A percentile compares a stretch with the other conserved stretches of the same genome.
Conservation (phyloP, 1,140 invertebrate genomes). For the Drosophila murphyi region DNA sequence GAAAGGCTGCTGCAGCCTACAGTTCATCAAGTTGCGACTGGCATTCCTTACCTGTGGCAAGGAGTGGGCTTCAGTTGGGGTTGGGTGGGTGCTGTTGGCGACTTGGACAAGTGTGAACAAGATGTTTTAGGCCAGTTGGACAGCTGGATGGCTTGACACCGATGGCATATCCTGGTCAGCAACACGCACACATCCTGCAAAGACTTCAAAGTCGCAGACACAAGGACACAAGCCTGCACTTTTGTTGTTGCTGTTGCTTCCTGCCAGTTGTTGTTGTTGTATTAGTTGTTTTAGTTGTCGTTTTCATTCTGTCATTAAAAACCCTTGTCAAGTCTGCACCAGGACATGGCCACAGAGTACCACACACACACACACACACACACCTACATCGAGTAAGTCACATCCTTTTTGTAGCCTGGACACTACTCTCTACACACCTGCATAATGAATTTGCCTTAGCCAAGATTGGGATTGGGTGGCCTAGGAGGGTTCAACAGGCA, state of each 20-base stretch:
- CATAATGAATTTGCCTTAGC: conserved; percentile 72
- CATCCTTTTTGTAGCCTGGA: conserved; percentile 43
- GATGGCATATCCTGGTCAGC: conserved; percentile 63
- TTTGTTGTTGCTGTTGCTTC: conserved; percentile 28
- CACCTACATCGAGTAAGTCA: conserved; percentile 23
- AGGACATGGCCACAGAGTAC: conserved; percentile 46
- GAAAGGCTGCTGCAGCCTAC: background rate
- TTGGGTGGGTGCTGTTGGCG: conserved; percentile 44
- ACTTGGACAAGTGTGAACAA: conserved; percentile 81
- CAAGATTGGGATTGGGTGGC: background rate
- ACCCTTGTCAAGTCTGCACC: conserved; percentile 76
- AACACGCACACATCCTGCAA: conserved; percentile 36
- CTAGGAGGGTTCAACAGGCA: conserved; percentile 25
- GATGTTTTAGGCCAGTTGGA: conserved; percentile 77
- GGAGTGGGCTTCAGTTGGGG: conserved; percentile 20
- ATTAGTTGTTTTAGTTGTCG: conserved; percentile 68
- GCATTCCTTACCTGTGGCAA: conserved; percentile 16
- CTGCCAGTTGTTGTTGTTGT: conserved; percentile 17
- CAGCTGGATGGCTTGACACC: conserved; percentile 73
- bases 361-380: conserved; percentile 23
- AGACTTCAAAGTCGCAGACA: conserved; percentile 72
- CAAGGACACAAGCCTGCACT: conserved; percentile 45
- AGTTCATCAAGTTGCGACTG: conserved; percentile 37
- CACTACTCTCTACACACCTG: conserved; percentile 64
- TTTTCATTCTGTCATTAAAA: conserved; percentile 82